Evolutionary conservation across 2,797 vertebrate genomes (phyloP).

Genomic region (Muraenolepis orangiensis): DNA sequence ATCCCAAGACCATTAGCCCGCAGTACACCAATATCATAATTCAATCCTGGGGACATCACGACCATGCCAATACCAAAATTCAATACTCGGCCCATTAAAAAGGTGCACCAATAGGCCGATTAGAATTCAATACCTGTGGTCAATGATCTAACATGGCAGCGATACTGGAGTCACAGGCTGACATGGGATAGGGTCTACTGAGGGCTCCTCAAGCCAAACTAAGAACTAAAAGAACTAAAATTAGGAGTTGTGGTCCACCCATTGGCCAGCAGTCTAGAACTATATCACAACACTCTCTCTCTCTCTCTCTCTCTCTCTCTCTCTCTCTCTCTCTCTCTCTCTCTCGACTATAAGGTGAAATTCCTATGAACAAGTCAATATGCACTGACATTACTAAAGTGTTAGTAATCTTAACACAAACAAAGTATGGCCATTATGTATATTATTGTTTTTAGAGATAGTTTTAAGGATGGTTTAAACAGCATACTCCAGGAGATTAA

Average conservation of each 20-base stretch:
- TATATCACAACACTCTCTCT: too few species aligned
- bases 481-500: neutral
- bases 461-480: neutral
- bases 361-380: neutral
- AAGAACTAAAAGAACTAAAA: conserved; percentile 73
- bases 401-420: neutral
- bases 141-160: conserved; percentile 69
- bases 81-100: conserved; percentile 66
- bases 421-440: neutral
- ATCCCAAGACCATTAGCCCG: conserved; percentile 70
- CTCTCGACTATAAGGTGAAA: neutral
- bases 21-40: conserved; percentile 71
- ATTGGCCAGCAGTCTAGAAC: too few species aligned
- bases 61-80: conserved; percentile 73
- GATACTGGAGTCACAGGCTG: conserved; percentile 65
- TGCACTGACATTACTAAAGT: neutral
- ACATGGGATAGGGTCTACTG: conserved; percentile 53
- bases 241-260: conserved; percentile 36
- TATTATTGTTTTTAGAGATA: too few species aligned
- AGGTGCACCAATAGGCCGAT: conserved; percentile 69
- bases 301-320: too few species aligned
- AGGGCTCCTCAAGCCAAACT: conserved; percentile 52
- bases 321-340: too few species aligned
- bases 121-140: conserved; percentile 73
- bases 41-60: conserved; percentile 67